Evolutionary conservation across 2,113 vertebrate species (phyloP).

Genomic region (Neodontobutis hainanensis): DNA sequence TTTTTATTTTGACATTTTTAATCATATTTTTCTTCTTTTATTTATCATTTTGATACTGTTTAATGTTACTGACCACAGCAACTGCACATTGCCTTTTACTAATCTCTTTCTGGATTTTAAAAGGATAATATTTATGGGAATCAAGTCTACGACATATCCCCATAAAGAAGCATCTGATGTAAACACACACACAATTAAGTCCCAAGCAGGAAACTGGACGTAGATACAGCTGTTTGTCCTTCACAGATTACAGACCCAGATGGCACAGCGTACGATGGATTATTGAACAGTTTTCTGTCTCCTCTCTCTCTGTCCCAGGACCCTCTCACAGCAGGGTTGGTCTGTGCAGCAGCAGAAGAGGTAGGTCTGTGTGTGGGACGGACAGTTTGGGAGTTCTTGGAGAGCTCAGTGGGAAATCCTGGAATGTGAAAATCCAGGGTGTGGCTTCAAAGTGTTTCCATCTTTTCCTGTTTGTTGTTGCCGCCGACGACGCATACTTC

Average conservation of each 20-base stretch:
- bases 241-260: conserved; percentile 50
- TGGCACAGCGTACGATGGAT: conserved; percentile 32
- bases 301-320: conserved; percentile 21
- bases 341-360: conserved; percentile 27
- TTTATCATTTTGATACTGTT: too few relatives aligned
- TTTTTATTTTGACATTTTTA: too few relatives aligned
- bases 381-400: neutral
- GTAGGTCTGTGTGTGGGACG: conserved; percentile 10
- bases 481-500: conserved; percentile 35
- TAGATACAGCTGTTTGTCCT: conserved; percentile 11
- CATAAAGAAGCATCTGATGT: neutral
- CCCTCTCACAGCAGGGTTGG: conserved; percentile 1
- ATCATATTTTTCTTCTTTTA: too few relatives aligned
- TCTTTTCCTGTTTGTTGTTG: conserved; percentile 56
- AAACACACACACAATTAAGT: conserved; percentile 1
- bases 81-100: too few relatives aligned
- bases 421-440: conserved; percentile 66
- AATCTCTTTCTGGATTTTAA: too few relatives aligned
- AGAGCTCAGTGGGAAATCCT: conserved; percentile 29
- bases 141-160: too few relatives aligned
- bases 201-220: conserved; percentile 21
- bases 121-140: too few relatives aligned
- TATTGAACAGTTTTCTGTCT: conserved; percentile 33
- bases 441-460: conserved; percentile 18
- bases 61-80: too few relatives aligned